A percentile compares a stretch with the other conserved stretches of the same genome.
Evolutionary conservation across 2,888 invertebrate species (phyloP).

Genomic region (Pinctada fucata): DNA sequence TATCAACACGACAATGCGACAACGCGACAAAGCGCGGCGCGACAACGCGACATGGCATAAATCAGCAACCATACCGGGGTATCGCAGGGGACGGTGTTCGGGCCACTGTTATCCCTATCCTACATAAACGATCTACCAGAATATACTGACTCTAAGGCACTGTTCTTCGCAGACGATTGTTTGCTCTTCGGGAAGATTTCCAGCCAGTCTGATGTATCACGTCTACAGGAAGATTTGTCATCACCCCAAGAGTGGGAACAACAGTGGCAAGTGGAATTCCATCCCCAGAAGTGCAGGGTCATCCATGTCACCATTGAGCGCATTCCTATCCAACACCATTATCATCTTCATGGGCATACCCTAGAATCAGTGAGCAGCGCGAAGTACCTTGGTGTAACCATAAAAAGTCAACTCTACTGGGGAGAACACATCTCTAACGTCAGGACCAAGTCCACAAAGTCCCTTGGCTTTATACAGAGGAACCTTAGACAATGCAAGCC

Average conservation of each 20-base stretch:
- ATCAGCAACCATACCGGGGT: neutral
- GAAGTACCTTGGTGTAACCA: neutral
- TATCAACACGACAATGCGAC: too few species aligned
- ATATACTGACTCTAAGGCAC: neutral
- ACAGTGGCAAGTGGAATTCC: neutral
- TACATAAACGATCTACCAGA: neutral
- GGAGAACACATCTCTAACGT: neutral
- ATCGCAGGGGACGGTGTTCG: neutral
- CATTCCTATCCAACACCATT: neutral
- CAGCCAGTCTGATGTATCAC: too few species aligned
- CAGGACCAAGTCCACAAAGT: neutral
- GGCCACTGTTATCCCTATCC: neutral
- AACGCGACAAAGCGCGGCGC: too few species aligned
- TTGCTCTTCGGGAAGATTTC: neutral
- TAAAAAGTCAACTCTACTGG: neutral
- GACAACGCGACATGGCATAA: too few species aligned
- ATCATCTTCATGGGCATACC: neutral
- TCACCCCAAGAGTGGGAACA: neutral
- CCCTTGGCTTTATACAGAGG: constrained; percentile 1
- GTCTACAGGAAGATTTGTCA: neutral
- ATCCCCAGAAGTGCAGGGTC: neutral
- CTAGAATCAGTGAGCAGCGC: neutral
- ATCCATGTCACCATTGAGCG: neutral
- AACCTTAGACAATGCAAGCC: neutral
- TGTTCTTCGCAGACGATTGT: neutral